phyloP scores from a whole-genome alignment of 2,113 vertebrate species.

The Dendropsophus ebraccatus region DNA sequence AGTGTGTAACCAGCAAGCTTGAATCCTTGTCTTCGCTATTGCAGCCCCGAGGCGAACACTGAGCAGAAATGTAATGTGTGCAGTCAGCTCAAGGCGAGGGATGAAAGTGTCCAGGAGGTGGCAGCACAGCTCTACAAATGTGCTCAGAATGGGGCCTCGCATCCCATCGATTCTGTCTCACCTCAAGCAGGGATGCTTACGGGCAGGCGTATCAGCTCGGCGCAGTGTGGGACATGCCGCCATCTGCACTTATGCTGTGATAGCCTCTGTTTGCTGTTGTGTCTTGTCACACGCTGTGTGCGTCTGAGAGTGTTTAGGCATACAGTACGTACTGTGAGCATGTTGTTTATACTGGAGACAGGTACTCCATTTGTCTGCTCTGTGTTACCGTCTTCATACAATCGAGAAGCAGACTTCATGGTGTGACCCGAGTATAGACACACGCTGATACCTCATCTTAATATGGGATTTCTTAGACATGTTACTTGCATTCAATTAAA shows the following conservation, averaged over 20 bases:
- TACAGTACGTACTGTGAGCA: slow-evolving; percentile 5
- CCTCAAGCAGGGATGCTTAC: slow-evolving; percentile 26
- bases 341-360: slow-evolving; percentile 15
- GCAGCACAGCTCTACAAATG: slow-evolving; percentile 34
- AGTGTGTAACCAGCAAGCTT: slow-evolving; percentile 29
- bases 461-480: too few species aligned
- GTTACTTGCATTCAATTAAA: too few species aligned
- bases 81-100: background rate
- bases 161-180: background rate
- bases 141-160: background rate
- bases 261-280: slow-evolving; percentile 57
- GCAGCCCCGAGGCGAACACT: slow-evolving; percentile 32
- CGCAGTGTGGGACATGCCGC: slow-evolving; percentile 48
- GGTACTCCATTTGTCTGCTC: slow-evolving; percentile 43
- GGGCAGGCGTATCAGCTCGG: slow-evolving; percentile 47
- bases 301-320: slow-evolving; percentile 34
- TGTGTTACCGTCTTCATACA: background rate
- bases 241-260: slow-evolving; percentile 57
- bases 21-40: slow-evolving; percentile 26
- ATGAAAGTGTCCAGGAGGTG: slow-evolving; percentile 13
- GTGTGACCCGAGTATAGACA: background rate
- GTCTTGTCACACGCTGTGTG: slow-evolving; percentile 52
- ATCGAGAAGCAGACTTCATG: background rate
- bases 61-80: slow-evolving; percentile 13
- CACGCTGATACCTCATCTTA: background rate